Conservation (phyloP, 2,888 invertebrate species). For the Acleris laterana region DNA sequence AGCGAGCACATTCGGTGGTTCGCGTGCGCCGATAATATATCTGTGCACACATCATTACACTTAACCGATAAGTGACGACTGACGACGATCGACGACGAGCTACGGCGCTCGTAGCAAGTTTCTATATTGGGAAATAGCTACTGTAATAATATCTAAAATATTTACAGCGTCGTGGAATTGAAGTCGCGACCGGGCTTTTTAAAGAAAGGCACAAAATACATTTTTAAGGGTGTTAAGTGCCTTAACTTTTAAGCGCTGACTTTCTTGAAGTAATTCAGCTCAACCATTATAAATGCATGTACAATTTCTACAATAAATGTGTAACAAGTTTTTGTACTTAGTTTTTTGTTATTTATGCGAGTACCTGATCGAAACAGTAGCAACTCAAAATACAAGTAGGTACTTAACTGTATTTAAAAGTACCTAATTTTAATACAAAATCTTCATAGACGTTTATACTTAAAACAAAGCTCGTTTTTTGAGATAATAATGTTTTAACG, state of each 20-base stretch:
- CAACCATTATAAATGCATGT: slow-evolving; percentile 6
- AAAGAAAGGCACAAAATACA: slow-evolving; percentile 11
- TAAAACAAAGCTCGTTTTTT: too few relatives aligned
- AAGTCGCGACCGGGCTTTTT: slow-evolving; percentile 7
- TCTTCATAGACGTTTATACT: too few relatives aligned
- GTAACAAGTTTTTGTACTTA: too few relatives aligned
- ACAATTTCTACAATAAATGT: neutral
- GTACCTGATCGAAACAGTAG: too few relatives aligned
- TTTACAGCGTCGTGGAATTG: slow-evolving; percentile 10
- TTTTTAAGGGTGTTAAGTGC: slow-evolving; percentile 20
- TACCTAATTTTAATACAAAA: too few relatives aligned
- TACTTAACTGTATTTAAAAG: too few relatives aligned
- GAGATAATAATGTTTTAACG: too few relatives aligned
- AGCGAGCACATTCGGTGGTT: slow-evolving; percentile 89
- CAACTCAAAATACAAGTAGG: too few relatives aligned
- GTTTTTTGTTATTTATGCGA: too few relatives aligned
- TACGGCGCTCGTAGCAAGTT: neutral
- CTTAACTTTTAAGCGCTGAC: slow-evolving; percentile 25
- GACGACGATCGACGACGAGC: neutral
- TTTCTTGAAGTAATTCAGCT: slow-evolving; percentile 21
- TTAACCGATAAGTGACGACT: slow-evolving; percentile 23
- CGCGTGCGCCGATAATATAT: slow-evolving; percentile 88
- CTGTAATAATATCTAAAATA: slow-evolving; percentile 13
- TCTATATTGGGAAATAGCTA: too few relatives aligned
- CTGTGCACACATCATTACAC: slow-evolving; percentile 63